Evolutionary conservation across 1,140 invertebrate species (phyloP).

Genomic region (Argopecten irradians): DNA sequence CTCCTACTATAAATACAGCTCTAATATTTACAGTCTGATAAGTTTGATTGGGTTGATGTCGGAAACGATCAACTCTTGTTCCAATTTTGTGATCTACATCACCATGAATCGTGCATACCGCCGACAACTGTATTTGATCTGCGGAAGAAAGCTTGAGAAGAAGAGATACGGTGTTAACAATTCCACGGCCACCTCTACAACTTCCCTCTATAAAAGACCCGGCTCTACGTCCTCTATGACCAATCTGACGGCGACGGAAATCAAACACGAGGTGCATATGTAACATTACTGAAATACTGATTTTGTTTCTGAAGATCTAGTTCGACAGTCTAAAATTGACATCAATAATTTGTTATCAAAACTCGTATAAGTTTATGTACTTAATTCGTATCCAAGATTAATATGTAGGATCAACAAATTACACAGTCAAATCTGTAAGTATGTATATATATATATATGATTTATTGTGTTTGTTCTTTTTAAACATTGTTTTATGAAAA

Average conservation of each 20-base stretch:
- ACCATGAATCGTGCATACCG: background rate
- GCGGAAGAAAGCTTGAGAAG: background rate
- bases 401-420: no score
- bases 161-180: background rate
- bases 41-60: background rate
- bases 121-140: background rate
- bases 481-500: no score
- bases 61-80: background rate
- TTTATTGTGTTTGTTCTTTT: no score
- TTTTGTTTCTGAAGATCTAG: no score
- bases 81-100: background rate
- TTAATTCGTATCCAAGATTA: no score
- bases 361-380: no score
- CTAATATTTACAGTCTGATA: background rate
- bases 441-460: no score
- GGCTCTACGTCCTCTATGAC: background rate
- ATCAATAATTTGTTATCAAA: no score
- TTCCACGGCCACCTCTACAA: background rate
- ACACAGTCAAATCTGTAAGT: no score
- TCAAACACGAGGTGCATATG: background rate
- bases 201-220: background rate
- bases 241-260: background rate
- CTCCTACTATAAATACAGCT: background rate
- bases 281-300: no score
- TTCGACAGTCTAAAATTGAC: no score